Evolutionary conservation across 2,113 vertebrate genomes (phyloP), one percentile per base, ranked within the genome.

Genomic region (Corythoichthys haematopterus): DNA sequence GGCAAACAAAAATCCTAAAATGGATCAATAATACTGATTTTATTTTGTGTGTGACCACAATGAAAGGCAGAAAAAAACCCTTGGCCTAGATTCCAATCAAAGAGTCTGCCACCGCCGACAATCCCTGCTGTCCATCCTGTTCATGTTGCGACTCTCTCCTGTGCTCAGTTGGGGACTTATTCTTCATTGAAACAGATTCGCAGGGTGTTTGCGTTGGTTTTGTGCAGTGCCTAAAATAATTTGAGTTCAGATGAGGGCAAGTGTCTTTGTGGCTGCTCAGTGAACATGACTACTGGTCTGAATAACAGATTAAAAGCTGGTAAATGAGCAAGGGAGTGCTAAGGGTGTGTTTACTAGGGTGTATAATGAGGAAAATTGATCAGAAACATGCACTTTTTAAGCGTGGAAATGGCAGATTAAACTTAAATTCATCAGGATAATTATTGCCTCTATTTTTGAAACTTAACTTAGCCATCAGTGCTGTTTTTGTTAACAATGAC

Each of bases 241-340:
- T 71, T 75, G 68, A 55, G 74, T 71, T 76, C 65, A 75, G 66
- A 48, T 69, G 37, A 73, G 71, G 63, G 78, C 67, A 62, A 66
- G 60, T 56, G 73, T 81, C 79, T 87, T 87, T 86, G 83, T 86
- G 76, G 69, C 28, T 80, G 82, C 78, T 81, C 78, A 66, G 71
- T 70, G 83, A 72, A 84, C 75, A 77, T 53, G 75, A 81, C 82
- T 72, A 88, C 80, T 86, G 88, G 84, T 86, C 87, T 80, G 84
- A 85, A 87, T 82, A 88, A 89, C 85, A 89, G 87, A 92, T 91
- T 84, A 92, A 90, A 28, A 91, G 90, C 87, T 86, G 85, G 48
- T 75, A 40, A 64, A 77, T 67, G 62, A 69, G 80, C 79, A 76
- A 16, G 38, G 77, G 69, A 70, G 66, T 63, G 37, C 43, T 46